phyloP scores from a whole-genome alignment of 2,113 vertebrate species.

The Cichladusa arquata region DNA sequence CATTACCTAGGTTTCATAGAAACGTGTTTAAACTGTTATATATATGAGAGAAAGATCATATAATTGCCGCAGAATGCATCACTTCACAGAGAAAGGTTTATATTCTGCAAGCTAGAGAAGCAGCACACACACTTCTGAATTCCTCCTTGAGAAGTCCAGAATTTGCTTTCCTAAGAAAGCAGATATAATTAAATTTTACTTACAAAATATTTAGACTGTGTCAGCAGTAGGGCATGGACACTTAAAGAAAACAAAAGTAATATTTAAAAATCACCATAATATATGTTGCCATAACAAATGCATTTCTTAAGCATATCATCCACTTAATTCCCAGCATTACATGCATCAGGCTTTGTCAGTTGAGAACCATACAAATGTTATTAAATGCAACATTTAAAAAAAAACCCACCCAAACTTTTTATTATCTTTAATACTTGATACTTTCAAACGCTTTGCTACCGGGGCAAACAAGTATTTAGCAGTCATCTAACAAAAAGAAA shows the following conservation, averaged over 20 bases:
- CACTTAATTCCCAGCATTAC: slow-evolving; percentile 11
- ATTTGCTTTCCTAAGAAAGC: not conserved
- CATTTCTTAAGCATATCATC: not conserved
- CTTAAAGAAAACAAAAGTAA: not conserved
- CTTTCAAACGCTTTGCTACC: slow-evolving; percentile 43
- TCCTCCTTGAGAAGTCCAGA: not conserved
- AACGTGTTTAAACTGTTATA: not conserved
- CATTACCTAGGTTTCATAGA: not conserved
- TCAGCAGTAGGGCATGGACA: not conserved
- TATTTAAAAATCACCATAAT: not conserved
- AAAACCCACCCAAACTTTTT: not conserved
- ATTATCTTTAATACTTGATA: slow-evolving; percentile 63
- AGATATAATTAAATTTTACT: not conserved
- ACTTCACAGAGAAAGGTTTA: not conserved
- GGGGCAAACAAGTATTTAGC: slow-evolving; percentile 74
- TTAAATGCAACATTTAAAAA: slow-evolving; percentile 17
- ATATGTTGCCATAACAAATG: slow-evolving; percentile 4
- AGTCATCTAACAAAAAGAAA: slow-evolving; percentile 67
- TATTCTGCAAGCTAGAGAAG: not conserved
- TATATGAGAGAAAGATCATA: not conserved
- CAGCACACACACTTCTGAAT: not conserved
- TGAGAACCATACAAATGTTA: not conserved
- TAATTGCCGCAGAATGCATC: not conserved
- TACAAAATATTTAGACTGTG: not conserved
- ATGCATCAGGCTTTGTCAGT: not conserved